These are phyloP conservation scores for Limnodromus scolopaceus DNA, from an alignment of 2,797 vertebrate genomes.

Conservation along the genomic window DNA sequence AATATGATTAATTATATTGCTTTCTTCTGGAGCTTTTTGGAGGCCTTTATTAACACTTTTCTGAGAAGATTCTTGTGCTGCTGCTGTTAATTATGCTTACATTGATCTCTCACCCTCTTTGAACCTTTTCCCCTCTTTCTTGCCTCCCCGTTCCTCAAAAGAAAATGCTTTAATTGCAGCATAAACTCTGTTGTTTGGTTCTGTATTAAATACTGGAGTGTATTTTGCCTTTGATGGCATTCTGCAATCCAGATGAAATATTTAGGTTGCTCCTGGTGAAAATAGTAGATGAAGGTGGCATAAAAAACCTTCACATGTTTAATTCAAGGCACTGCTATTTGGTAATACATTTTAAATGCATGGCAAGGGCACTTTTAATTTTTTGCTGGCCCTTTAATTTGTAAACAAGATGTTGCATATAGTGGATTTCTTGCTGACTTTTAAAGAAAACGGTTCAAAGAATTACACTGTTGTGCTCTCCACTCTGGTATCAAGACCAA, in stretches of 20 bases:
- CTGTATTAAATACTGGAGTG: background rate
- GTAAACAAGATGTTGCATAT: background rate
- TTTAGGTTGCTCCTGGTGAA: constrained; percentile 45
- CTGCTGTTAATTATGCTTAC: constrained; percentile 37
- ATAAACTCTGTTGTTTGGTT: background rate
- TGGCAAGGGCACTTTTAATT: background rate
- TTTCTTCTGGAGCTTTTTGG: constrained; percentile 44
- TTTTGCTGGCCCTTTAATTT: background rate
- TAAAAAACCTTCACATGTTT: background rate
- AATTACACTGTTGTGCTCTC: background rate
- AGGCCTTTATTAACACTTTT: constrained; percentile 8
- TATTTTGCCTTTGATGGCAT: constrained; percentile 22
- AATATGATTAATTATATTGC: background rate
- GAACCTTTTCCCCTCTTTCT: constrained; percentile 42
- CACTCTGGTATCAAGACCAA: background rate
- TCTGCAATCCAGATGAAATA: constrained; percentile 32
- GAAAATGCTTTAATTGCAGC: background rate
- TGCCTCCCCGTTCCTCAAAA: background rate
- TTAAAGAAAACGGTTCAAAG: background rate
- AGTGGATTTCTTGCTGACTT: background rate
- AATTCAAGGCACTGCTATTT: background rate
- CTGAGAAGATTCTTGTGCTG: constrained; percentile 40
- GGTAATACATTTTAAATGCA: background rate
- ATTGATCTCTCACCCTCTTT: constrained; percentile 23
- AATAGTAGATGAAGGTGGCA: constrained; percentile 24